phyloP scores from a whole-genome alignment of 2,888 invertebrate genomes.

The Nipponacmea schrenckii region DNA sequence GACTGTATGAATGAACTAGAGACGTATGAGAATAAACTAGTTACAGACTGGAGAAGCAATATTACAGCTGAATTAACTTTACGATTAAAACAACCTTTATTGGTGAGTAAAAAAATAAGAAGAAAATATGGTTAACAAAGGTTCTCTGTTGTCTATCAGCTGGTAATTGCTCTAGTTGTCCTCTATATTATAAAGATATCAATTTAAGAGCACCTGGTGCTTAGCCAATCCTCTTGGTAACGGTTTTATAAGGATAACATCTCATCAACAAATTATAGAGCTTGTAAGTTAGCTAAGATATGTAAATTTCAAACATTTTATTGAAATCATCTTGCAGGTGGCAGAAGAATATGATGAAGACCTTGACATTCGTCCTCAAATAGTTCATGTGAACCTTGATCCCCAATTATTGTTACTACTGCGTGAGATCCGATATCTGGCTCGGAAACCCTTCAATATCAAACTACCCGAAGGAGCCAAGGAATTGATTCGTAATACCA shows the following conservation, averaged over 20 bases:
- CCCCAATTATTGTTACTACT: constrained; percentile 63
- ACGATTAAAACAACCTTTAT: constrained; percentile 63
- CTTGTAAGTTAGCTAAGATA: too few species aligned
- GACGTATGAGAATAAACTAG: constrained; percentile 50
- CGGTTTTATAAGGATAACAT: too few species aligned
- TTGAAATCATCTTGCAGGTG: constrained; percentile 41
- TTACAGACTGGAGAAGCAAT: constrained; percentile 58
- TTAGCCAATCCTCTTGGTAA: too few species aligned
- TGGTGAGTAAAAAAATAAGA: constrained; percentile 49
- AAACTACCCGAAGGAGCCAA: constrained; percentile 56
- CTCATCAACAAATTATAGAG: too few species aligned
- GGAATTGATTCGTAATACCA: constrained; percentile 61
- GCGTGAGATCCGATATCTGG: constrained; percentile 64
- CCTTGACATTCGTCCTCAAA: constrained; percentile 59
- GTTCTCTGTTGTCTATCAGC: too few species aligned
- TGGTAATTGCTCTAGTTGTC: too few species aligned
- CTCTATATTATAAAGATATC: too few species aligned
- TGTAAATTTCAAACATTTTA: too few species aligned
- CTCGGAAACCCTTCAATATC: constrained; percentile 62
- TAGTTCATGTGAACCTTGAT: constrained; percentile 66
- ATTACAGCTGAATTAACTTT: constrained; percentile 61
- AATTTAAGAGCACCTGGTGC: too few species aligned
- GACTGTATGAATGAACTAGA: constrained; percentile 59
- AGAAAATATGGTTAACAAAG: too few species aligned
- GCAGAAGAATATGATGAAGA: constrained; percentile 66